Percentiles rank a stretch among this genome's conserved stretches.
Evolutionary conservation across 2,797 vertebrate genomes (phyloP).

Genomic region (Girardinus metallicus): DNA sequence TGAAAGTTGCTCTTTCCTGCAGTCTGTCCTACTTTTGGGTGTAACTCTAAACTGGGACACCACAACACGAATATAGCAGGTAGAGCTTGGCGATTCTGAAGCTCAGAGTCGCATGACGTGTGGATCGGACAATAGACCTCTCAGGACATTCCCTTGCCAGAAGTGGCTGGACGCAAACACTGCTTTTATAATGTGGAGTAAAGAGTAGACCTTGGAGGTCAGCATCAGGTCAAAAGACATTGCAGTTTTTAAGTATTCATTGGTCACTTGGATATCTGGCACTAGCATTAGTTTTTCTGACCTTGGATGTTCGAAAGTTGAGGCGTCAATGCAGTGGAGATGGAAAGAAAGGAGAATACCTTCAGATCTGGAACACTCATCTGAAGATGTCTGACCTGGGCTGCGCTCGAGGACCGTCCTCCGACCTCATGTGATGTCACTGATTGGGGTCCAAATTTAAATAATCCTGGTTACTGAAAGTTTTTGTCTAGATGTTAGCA

Average conservation of each 20-base stretch:
- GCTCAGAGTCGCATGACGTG: slow-evolving; percentile 6
- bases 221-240: not conserved
- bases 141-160: not conserved
- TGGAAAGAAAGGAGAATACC: not conserved
- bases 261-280: not conserved
- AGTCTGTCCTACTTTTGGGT: slow-evolving; percentile 53
- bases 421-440: not conserved
- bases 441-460: not conserved
- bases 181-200: not conserved
- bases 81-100: slow-evolving; percentile 3
- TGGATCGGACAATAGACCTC: not conserved
- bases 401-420: not conserved
- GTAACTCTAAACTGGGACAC: slow-evolving; percentile 53
- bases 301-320: not conserved
- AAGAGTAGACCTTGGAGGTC: not conserved
- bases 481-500: not conserved
- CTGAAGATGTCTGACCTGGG: not conserved
- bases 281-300: not conserved
- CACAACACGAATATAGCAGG: slow-evolving; percentile 52
- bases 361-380: not conserved
- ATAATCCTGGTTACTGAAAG: not conserved
- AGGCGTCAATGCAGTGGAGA: not conserved
- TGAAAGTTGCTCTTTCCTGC: slow-evolving; percentile 57
- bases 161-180: not conserved
- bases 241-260: not conserved